These are phyloP conservation scores for Ciconia boyciana DNA, from an alignment of 2,113 vertebrate species.

Conservation along the genomic window DNA sequence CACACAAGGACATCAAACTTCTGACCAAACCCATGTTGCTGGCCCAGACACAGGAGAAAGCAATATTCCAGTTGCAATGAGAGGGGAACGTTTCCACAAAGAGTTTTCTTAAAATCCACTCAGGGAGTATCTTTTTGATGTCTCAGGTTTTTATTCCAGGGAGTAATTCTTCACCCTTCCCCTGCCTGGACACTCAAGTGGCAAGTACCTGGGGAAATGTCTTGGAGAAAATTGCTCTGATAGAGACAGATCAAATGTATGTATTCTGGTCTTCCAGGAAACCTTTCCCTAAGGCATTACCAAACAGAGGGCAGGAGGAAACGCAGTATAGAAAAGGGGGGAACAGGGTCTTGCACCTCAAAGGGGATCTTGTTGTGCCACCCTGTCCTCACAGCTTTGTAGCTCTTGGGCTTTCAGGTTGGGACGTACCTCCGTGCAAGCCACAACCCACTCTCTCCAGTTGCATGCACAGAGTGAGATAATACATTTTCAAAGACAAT, in stretches of 20 bases:
- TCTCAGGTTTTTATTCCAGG: not conserved
- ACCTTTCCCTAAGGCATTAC: not conserved
- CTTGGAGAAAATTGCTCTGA: not conserved
- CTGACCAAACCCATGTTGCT: not conserved
- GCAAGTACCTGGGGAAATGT: not conserved
- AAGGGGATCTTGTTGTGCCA: not conserved
- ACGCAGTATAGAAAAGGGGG: fast-evolving
- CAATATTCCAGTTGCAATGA: not conserved
- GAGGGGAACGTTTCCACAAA: not conserved
- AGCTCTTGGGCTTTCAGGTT: not conserved
- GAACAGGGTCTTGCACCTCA: not conserved
- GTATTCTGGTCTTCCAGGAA: not conserved
- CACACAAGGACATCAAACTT: not conserved
- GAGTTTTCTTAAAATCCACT: not conserved
- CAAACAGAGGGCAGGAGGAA: not conserved
- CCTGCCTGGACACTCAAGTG: not conserved
- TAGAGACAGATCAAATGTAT: not conserved
- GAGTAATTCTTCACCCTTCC: not conserved
- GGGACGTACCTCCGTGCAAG: not conserved
- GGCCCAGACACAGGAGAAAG: not conserved
- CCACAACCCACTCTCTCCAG: not conserved
- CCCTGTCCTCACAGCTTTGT: not conserved
- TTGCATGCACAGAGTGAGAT: not conserved
- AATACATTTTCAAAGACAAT: not conserved
- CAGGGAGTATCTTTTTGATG: not conserved